Conservation (phyloP, 1,140 invertebrate species). For the Kradibia gibbosae region DNA sequence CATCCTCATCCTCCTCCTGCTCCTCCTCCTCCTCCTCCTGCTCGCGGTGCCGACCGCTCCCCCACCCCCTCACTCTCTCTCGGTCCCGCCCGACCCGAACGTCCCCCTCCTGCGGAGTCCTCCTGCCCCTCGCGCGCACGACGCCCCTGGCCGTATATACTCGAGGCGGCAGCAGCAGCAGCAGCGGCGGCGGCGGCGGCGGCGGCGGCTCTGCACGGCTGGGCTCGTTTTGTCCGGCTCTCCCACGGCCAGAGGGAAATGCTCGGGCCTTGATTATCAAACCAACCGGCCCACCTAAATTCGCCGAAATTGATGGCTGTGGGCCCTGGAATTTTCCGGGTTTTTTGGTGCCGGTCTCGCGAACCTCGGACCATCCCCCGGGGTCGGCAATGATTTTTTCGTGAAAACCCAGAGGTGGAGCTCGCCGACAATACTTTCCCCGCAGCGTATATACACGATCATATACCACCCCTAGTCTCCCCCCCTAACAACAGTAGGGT, state of each 20-base stretch:
- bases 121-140: constrained; percentile 52
- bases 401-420: constrained; percentile 68
- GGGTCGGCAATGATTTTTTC: constrained; percentile 61
- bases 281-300: constrained; percentile 56
- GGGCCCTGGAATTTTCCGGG: constrained; percentile 59
- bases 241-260: constrained; percentile 64
- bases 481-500: constrained; percentile 72
- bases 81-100: constrained; percentile 44
- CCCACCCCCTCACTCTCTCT: constrained; percentile 59
- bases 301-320: constrained; percentile 67
- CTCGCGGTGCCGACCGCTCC: constrained; percentile 51
- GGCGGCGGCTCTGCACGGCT: constrained; percentile 49
- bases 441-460: constrained; percentile 71
- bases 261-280: constrained; percentile 53
- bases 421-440: constrained; percentile 71
- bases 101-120: too few species aligned
- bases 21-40: not conserved
- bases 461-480: constrained; percentile 74
- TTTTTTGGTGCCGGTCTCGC: constrained; percentile 61
- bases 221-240: constrained; percentile 68
- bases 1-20: constrained; percentile 47
- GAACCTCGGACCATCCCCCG: constrained; percentile 29
- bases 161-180: constrained; percentile 55
- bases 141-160: constrained; percentile 72
- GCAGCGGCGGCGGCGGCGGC: constrained; percentile 7